Base-by-base conservation (phyloP, 2,797 vertebrate genomes). In the Paramormyrops hopkinsi region DNA sequence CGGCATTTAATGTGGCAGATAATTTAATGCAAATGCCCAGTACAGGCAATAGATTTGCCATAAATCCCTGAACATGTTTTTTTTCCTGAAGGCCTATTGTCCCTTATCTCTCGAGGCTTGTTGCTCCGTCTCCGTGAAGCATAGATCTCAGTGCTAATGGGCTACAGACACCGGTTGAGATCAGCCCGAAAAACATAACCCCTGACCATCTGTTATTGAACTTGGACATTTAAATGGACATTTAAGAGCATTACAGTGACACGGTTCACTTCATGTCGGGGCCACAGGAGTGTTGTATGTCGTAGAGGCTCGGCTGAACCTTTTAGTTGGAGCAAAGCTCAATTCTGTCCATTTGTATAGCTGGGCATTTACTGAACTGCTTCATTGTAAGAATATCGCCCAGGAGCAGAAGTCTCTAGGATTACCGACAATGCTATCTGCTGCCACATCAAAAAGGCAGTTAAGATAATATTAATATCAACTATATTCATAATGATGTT, bases 1-100 rank as follows among this genome's bases (percentile, higher is more conserved):
- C 88, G n/a, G 53, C 50, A 54, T 76, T 79, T 69, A 88, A 88
- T 79, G 53, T 53, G 50, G 69, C 73, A 37, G 88, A 82, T 88
- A 53, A 88, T 50, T 88, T 88, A 88, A 50, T 51, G 73, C 88
- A 69, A 73, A 79, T 73, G 37, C 65, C 46, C 46, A 79, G 44
- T 37, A 37, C 25, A 73, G 88, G 76, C 14, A 50, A 88, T 50
- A 82, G 65, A 88, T 76, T 53, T 79, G 69, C 88, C 65, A n/a
- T 79, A 51, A 65, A 79, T 53, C 88, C 73, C 48, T 54, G 50
- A 88, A 88, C 50, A 44, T 44, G 88, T 25, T 79, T 48, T 79
- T 76, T 44, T 88, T 37, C 33, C 29, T 3, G 53, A 54, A 54
- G 88, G 88, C 73, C 69, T 79, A 82, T 79, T 51, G 88, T 76